Evolutionary conservation across 2,888 invertebrate genomes (phyloP).

Genomic region (Trachelus iudaicus): DNA sequence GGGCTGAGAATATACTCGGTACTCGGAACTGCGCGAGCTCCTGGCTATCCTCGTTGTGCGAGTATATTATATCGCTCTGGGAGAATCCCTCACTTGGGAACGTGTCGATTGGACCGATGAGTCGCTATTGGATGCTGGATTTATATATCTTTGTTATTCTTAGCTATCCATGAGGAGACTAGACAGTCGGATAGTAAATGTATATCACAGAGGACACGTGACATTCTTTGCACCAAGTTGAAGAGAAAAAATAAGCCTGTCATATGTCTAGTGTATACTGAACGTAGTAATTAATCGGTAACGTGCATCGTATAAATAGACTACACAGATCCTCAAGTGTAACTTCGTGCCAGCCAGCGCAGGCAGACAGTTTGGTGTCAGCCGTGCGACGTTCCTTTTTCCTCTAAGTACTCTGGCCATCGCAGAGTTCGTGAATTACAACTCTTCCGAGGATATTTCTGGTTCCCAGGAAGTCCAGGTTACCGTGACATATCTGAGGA

Average conservation of each 20-base stretch:
- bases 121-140: not conserved
- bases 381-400: slow-evolving; percentile 9
- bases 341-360: not conserved
- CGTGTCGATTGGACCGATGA: not conserved
- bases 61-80: not conserved
- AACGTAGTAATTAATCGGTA: not conserved
- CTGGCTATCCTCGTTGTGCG: not conserved
- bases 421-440: not conserved
- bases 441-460: not conserved
- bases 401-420: not conserved
- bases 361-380: slow-evolving; percentile 38
- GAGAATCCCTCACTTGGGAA: not conserved
- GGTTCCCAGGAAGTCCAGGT: not conserved
- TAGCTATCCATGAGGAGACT: not conserved
- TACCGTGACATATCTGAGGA: not conserved
- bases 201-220: not conserved
- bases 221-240: not conserved
- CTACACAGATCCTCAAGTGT: not conserved
- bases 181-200: not conserved
- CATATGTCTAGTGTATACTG: not conserved
- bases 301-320: not conserved
- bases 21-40: slow-evolving; percentile 5
- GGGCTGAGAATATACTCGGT: slow-evolving; percentile 29
- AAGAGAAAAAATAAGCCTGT: not conserved
- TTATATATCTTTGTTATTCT: not conserved